These are phyloP conservation scores for Sylvia atricapilla DNA, from an alignment of 2,113 vertebrate species.

Conservation along the genomic window DNA sequence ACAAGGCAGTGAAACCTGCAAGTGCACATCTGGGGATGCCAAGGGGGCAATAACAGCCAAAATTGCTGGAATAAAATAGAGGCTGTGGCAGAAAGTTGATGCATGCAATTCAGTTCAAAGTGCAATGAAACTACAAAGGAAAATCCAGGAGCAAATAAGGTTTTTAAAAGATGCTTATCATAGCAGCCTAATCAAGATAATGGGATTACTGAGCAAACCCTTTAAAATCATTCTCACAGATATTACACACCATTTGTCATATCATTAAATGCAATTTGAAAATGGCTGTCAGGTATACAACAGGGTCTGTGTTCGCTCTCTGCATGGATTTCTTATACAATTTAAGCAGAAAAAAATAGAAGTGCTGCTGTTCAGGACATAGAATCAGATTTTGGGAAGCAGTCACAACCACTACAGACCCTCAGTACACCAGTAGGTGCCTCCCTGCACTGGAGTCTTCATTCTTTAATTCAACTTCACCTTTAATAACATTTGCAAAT, in stretches of 20 bases:
- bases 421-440: not conserved
- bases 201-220: constrained; percentile 21
- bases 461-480: not conserved
- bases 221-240: constrained; percentile 29
- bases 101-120: not conserved
- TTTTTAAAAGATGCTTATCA: not conserved
- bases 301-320: not conserved
- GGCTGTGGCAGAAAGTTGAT: constrained; percentile 4
- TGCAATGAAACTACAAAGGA: constrained; percentile 24
- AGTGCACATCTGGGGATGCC: not conserved
- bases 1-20: constrained; percentile 29
- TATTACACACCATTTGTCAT: constrained; percentile 3
- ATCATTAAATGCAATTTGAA: constrained; percentile 33
- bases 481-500: not conserved
- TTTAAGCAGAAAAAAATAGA: not conserved
- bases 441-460: not conserved
- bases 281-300: constrained; percentile 12
- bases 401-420: not conserved
- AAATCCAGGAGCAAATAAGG: not conserved
- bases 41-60: not conserved
- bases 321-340: not conserved
- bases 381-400: not conserved
- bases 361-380: not conserved
- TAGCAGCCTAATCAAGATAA: constrained; percentile 35
- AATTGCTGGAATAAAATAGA: constrained; percentile 25